Percentiles rank a stretch among this genome's conserved stretches.
Evolutionary conservation across 2,888 invertebrate genomes (phyloP).

Genomic region (Andrena bicolor): DNA sequence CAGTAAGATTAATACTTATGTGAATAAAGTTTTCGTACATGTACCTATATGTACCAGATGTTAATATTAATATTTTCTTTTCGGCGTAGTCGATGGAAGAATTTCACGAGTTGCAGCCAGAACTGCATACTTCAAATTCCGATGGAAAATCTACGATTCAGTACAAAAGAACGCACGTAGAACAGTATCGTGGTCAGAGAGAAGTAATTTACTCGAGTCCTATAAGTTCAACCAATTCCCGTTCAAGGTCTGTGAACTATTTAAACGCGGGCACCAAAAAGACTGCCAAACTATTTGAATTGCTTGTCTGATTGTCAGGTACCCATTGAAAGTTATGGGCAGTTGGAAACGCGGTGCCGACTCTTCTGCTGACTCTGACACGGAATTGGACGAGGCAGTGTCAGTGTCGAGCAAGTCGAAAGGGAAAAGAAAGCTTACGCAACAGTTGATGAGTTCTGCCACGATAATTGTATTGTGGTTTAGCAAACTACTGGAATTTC

Average conservation of each 20-base stretch:
- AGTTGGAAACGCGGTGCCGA: conserved; percentile 50
- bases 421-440: conserved; percentile 55
- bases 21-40: background rate
- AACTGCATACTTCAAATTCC: conserved; percentile 58
- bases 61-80: background rate
- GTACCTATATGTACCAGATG: background rate
- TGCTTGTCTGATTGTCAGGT: too few relatives aligned
- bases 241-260: conserved; percentile 51
- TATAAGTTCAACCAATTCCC: background rate
- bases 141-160: conserved; percentile 64
- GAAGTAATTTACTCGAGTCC: conserved; percentile 71
- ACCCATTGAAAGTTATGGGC: background rate
- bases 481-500: conserved; percentile 69
- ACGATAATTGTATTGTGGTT: conserved; percentile 68
- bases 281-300: too few relatives aligned
- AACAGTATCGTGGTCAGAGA: conserved; percentile 74
- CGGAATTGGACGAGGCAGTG: conserved; percentile 76
- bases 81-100: conserved; percentile 18
- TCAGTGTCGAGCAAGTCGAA: conserved; percentile 36
- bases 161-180: conserved; percentile 75
- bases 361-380: conserved; percentile 77
- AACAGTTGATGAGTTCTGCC: conserved; percentile 63
- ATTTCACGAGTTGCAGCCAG: conserved; percentile 43
- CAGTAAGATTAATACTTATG: conserved; percentile 39
- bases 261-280: background rate